A percentile compares a stretch with the other conserved stretches of the same genome.
These are phyloP conservation scores for Galeruca laticollis DNA, from an alignment of 2,888 invertebrate genomes.

Conservation along the genomic window DNA sequence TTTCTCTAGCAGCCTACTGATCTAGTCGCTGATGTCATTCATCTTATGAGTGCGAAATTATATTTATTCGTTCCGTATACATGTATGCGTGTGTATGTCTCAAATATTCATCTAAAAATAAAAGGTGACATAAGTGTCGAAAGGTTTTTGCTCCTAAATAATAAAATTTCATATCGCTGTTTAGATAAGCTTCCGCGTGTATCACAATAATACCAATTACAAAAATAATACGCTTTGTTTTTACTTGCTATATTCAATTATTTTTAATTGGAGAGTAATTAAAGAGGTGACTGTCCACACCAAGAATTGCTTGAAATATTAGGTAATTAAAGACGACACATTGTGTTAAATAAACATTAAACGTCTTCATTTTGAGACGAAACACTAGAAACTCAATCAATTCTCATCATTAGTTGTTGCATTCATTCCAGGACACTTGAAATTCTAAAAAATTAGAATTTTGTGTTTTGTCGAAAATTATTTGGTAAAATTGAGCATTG, in stretches of 20 bases:
- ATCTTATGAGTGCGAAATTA: slow-evolving; percentile 20
- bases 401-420: too few relatives aligned
- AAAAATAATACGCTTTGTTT: neutral
- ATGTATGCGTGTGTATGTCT: slow-evolving; percentile 11
- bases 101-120: slow-evolving; percentile 32
- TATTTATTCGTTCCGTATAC: slow-evolving; percentile 17
- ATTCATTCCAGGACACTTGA: too few relatives aligned
- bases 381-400: too few relatives aligned
- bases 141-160: slow-evolving; percentile 32
- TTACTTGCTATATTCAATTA: neutral
- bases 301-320: too few relatives aligned
- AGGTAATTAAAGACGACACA: too few relatives aligned
- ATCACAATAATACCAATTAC: neutral
- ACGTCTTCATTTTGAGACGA: too few relatives aligned
- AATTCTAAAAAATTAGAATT: too few relatives aligned
- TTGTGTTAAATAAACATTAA: too few relatives aligned
- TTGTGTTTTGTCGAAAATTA: too few relatives aligned
- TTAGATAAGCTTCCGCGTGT: slow-evolving; percentile 24
- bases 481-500: too few relatives aligned
- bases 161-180: slow-evolving; percentile 22
- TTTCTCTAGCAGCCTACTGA: slow-evolving; percentile 1
- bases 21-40: slow-evolving; percentile 29
- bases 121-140: slow-evolving; percentile 28
- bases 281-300: neutral
- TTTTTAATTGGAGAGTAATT: neutral